Conservation (phyloP, 1,140 invertebrate genomes). For the Drosophila ercepeae region DNA sequence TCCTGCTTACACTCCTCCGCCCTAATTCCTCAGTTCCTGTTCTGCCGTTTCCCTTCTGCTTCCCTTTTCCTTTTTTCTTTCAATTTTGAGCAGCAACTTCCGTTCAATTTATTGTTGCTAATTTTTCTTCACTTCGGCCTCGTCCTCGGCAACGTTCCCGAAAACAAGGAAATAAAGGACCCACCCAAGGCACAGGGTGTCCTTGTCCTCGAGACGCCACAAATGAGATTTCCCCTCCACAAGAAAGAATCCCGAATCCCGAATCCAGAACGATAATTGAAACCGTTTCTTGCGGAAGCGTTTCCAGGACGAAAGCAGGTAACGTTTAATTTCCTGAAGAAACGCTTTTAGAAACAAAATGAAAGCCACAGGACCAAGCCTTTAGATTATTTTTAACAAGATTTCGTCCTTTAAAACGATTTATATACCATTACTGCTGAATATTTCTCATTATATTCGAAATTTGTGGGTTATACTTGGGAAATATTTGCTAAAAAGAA, state of each 20-base stretch:
- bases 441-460: no score
- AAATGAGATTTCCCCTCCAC: constrained; percentile 23
- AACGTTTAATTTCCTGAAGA: not conserved
- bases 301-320: not conserved
- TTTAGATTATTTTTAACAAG: no score
- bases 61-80: constrained; percentile 38
- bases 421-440: no score
- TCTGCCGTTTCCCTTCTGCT: constrained; percentile 12
- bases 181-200: constrained; percentile 42
- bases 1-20: not conserved
- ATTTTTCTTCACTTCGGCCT: constrained; percentile 76
- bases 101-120: constrained; percentile 80
- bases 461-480: no score
- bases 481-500: no score
- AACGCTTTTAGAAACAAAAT: no score
- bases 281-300: not conserved
- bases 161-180: constrained; percentile 23
- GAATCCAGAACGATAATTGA: not conserved
- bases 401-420: no score
- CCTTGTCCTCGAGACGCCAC: constrained; percentile 9
- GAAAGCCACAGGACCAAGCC: no score
- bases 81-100: constrained; percentile 79
- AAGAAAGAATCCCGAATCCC: not conserved
- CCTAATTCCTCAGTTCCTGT: not conserved
- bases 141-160: not conserved